Conservation (phyloP, 30 jellyfish, hydroid and myxozoan species). For the Catostylus mosaicus region DNA sequence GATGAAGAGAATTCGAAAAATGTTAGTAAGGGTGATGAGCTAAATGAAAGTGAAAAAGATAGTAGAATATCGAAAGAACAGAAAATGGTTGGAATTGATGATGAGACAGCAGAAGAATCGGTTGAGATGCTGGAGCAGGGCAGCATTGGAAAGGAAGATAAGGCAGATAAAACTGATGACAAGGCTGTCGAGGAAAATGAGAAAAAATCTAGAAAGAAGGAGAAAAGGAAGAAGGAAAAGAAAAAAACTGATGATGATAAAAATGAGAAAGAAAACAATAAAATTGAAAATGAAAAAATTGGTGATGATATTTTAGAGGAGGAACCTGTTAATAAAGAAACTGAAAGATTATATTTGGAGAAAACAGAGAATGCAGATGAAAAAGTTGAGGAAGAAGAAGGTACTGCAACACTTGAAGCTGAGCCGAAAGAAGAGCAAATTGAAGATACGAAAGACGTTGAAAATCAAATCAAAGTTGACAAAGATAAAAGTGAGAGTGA, state of each 20-base stretch:
- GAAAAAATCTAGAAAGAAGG: background rate
- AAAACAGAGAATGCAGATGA: no score
- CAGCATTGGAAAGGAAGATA: background rate
- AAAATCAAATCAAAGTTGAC: background rate
- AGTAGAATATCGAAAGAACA: background rate
- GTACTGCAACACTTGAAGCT: background rate
- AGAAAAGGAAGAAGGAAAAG: background rate
- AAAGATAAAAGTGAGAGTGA: background rate
- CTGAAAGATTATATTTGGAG: background rate
- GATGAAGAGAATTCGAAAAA: constrained; percentile 7
- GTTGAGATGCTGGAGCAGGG: constrained; percentile 6
- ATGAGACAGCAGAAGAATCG: background rate
- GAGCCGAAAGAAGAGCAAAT: background rate
- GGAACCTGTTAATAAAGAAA: background rate
- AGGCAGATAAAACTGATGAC: background rate
- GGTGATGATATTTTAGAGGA: background rate
- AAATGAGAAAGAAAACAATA: background rate
- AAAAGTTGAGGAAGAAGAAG: background rate
- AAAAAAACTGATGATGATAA: background rate
- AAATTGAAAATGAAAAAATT: background rate
- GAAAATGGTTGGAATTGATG: background rate
- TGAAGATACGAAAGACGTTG: background rate
- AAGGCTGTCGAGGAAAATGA: background rate
- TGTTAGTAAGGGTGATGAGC: background rate
- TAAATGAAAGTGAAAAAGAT: background rate